These are phyloP conservation scores for Anthrax anthrax DNA, from an alignment of 2,888 invertebrate species.

Conservation along the genomic window DNA sequence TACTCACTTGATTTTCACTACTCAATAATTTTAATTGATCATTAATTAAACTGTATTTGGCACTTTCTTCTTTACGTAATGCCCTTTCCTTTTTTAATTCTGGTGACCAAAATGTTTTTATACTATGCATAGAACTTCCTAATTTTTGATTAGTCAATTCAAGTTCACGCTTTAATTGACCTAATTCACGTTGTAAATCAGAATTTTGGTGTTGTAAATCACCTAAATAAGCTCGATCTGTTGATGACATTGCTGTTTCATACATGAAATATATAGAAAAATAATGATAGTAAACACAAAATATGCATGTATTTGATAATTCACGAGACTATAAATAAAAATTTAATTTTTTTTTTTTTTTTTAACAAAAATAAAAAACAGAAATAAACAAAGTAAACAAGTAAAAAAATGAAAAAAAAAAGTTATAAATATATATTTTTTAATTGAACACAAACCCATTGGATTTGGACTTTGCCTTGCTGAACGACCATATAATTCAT, in stretches of 20 bases:
- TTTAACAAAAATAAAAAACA: background rate
- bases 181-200: slow-evolving; percentile 85
- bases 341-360: background rate
- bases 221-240: slow-evolving; percentile 54
- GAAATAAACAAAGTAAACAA: background rate
- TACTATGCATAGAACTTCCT: slow-evolving; percentile 98
- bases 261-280: too few relatives aligned
- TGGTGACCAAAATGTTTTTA: slow-evolving; percentile 99
- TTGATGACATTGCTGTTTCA: slow-evolving; percentile 35
- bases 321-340: too few relatives aligned
- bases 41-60: slow-evolving; percentile 90
- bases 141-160: slow-evolving; percentile 95
- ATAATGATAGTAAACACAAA: too few relatives aligned
- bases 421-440: too few relatives aligned
- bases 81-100: slow-evolving; percentile 97
- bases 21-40: slow-evolving; percentile 92
- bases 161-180: slow-evolving; percentile 81
- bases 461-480: slow-evolving; percentile 59
- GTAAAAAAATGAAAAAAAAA: too few relatives aligned
- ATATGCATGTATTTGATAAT: too few relatives aligned
- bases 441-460: slow-evolving; percentile 32
- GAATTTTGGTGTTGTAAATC: slow-evolving; percentile 89
- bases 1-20: slow-evolving; percentile 84
- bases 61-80: slow-evolving; percentile 91
- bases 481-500: slow-evolving; percentile 52